These are phyloP conservation scores for Drosophila kokeensis DNA, from an alignment of 2,888 invertebrate genomes.

Conservation along the genomic window DNA sequence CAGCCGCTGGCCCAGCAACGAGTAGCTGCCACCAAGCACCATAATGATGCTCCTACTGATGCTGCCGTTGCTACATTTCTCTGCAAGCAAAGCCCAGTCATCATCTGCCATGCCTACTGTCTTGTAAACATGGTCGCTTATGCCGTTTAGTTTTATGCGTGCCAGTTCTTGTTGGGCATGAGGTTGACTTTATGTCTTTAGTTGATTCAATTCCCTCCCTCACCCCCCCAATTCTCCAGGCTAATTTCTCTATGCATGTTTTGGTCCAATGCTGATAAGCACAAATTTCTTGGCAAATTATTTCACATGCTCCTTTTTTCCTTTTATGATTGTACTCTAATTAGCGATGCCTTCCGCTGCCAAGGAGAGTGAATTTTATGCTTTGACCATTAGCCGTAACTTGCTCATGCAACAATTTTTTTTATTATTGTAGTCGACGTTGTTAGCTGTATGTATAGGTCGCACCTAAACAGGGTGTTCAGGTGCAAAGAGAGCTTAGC, in stretches of 20 bases:
- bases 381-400: conserved; percentile 29
- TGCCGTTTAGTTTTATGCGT: conserved; percentile 52
- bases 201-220: conserved; percentile 29
- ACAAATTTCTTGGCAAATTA: conserved; percentile 51
- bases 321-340: conserved; percentile 53
- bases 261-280: conserved; percentile 39
- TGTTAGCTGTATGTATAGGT: not conserved
- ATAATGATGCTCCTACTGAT: conserved; percentile 35
- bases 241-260: not conserved
- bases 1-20: conserved; percentile 21
- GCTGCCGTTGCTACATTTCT: not conserved
- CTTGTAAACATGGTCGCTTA: conserved; percentile 56
- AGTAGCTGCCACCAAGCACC: conserved; percentile 21
- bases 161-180: conserved; percentile 1
- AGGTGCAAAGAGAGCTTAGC: not conserved
- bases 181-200: conserved; percentile 51
- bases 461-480: conserved; percentile 23
- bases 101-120: conserved; percentile 20
- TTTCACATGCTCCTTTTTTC: conserved; percentile 40
- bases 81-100: conserved; percentile 11
- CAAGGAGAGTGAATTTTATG: conserved; percentile 31
- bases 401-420: conserved; percentile 15
- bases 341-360: conserved; percentile 25
- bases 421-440: conserved; percentile 13
- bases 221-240: not conserved